Percentiles rank a stretch among this genome's conserved stretches.
Evolutionary conservation across 2,888 invertebrate genomes (phyloP).

Genomic region (Pelosia muscerda): DNA sequence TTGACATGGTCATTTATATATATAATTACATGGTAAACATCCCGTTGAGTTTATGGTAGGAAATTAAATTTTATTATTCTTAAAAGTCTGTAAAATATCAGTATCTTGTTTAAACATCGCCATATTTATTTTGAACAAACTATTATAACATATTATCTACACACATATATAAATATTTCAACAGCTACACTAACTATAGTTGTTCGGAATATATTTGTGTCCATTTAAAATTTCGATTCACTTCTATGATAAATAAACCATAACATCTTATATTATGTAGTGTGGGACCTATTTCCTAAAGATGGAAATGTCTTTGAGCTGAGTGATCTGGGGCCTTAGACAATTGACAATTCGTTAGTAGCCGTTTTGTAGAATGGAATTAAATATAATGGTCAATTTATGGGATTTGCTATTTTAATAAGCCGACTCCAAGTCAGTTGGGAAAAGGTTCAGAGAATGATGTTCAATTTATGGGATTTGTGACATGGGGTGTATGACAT

Average conservation of each 20-base stretch:
- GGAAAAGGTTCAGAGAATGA: too few relatives aligned
- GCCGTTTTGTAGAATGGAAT: too few relatives aligned
- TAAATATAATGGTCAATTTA: too few relatives aligned
- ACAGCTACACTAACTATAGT: slow-evolving; percentile 40
- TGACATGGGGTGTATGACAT: too few relatives aligned
- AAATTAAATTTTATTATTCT: too few relatives aligned
- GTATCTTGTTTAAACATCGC: neutral
- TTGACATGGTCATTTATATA: too few relatives aligned
- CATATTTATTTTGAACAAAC: neutral
- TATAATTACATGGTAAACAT: too few relatives aligned
- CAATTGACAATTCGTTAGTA: too few relatives aligned
- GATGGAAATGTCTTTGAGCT: neutral
- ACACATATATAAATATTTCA: slow-evolving; percentile 27
- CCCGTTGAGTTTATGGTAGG: too few relatives aligned
- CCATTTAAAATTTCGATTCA: neutral
- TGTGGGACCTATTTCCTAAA: neutral
- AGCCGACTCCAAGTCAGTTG: too few relatives aligned
- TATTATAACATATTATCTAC: slow-evolving; percentile 26
- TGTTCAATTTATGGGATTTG: too few relatives aligned
- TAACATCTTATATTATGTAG: neutral
- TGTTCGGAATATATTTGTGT: slow-evolving; percentile 44
- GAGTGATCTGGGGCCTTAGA: neutral
- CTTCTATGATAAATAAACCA: neutral
- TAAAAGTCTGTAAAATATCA: slow-evolving; percentile 43
- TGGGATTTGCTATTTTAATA: too few relatives aligned